Evolutionary conservation across 1,140 invertebrate species (phyloP), one percentile per base, ranked within the genome.

Genomic region (Drosophila azteca): DNA sequence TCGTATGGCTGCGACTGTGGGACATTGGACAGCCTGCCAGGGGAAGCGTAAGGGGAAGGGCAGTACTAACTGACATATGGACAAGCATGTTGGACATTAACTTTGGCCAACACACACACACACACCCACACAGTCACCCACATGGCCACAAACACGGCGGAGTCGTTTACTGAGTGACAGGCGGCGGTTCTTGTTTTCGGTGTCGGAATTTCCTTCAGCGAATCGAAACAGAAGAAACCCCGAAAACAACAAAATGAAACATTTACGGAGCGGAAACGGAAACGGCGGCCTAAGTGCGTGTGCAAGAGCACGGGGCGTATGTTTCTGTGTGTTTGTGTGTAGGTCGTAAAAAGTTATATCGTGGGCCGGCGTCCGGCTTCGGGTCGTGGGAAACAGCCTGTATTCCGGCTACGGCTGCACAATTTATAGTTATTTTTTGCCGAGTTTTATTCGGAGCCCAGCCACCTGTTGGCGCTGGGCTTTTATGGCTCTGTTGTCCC

Each of bases 251-350:
- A 78, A 87, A 87, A 83, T 88, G 75, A 88, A 88, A 88, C 79
- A 88, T 88, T 82, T 88, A 79, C 70, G 57, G 70, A 83, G 71
- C 79, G 83, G 83, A 82, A 88, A 82, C 78, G 83, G 83, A 88
- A 78, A 87, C 75, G 66, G 64, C 64, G 79, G 71, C 67, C 67
- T 59, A 66, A 75, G 70, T 75, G 71, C 50, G 69, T 70, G 61
- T 51, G 51, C 15, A 13, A 58, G 22, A 65, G 44, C 11, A 13
- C 35, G 11, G 11, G 35, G 35, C 52, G 31, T 68, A 39, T 71
- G 41, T 74, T 26, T 66, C 51, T 55, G 24, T 68, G 44, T 71
- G 41, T 74, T 26, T 66, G 55, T 77, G 59, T 52, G 50, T 15
- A 52, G 64, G 61, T 79, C 81, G 62, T 85, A 85, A 84, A 84